phyloP scores from a whole-genome alignment of 2,113 vertebrate species.

The Phainopepla nitens region DNA sequence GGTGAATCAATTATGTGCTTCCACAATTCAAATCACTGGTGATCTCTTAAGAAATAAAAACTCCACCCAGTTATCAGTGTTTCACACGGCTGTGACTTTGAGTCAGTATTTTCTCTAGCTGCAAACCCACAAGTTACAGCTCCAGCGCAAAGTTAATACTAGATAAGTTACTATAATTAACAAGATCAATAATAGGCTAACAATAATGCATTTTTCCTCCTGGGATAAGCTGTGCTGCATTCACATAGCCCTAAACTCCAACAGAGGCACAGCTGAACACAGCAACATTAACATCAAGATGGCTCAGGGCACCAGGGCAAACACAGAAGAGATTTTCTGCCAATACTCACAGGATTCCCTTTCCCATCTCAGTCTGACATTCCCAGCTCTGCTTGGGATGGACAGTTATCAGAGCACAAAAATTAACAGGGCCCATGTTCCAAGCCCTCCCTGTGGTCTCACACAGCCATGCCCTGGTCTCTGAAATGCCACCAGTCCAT shows the following conservation, averaged over 20 bases:
- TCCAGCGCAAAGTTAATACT: neutral
- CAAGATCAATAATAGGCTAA: neutral
- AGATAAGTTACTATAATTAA: conserved; percentile 24
- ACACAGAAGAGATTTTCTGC: neutral
- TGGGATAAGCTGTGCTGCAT: neutral
- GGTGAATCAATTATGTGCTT: neutral
- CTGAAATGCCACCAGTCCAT: rapidly evolving
- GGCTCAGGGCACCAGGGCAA: neutral
- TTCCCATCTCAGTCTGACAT: neutral
- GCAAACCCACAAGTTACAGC: neutral
- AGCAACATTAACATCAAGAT: neutral
- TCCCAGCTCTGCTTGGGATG: neutral
- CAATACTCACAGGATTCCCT: neutral
- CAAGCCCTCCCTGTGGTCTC: neutral
- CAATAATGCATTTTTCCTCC: neutral
- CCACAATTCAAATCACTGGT: neutral
- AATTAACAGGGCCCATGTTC: neutral
- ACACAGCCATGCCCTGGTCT: rapidly evolving
- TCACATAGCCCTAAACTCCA: neutral
- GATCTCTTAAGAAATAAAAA: neutral
- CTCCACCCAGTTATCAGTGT: neutral
- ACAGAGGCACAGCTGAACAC: neutral
- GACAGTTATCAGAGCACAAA: neutral
- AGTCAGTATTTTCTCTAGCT: neutral
- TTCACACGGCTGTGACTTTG: neutral